A percentile compares a stretch with the other conserved stretches of the same genome.
Evolutionary conservation across 2,797 vertebrate species (phyloP).

Genomic region (Sebastes melanostomus): DNA sequence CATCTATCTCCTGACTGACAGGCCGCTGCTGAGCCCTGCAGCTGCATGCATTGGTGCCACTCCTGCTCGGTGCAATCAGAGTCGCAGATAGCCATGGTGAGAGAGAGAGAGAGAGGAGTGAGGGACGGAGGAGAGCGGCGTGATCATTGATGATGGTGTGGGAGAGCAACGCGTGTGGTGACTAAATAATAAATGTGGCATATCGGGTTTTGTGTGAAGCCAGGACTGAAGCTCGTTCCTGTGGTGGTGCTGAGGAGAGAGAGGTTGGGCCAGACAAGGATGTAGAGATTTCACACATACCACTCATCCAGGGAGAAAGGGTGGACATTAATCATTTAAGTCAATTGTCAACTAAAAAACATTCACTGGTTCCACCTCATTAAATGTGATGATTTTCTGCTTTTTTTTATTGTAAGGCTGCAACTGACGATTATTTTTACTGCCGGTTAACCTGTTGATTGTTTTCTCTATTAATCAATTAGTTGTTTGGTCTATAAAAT

Average conservation of each 20-base stretch:
- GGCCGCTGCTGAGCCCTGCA: slow-evolving; percentile 66
- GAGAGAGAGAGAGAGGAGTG: slow-evolving; percentile 20
- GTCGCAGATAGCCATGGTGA: slow-evolving; percentile 47
- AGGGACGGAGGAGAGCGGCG: slow-evolving; percentile 44
- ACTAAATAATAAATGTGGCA: slow-evolving; percentile 87
- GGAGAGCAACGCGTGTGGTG: slow-evolving; percentile 79
- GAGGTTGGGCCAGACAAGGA: slow-evolving; percentile 38
- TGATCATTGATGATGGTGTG: slow-evolving; percentile 71
- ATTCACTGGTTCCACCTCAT: neutral
- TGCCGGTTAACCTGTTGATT: too few species aligned
- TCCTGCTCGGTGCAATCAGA: slow-evolving; percentile 59
- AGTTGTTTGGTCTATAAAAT: too few species aligned
- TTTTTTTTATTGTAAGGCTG: neutral
- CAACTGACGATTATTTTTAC: too few species aligned
- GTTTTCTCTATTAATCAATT: too few species aligned
- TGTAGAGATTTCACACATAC: slow-evolving; percentile 55
- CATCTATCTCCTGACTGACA: slow-evolving; percentile 62
- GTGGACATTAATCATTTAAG: slow-evolving; percentile 5
- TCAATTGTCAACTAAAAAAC: neutral
- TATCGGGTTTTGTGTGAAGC: slow-evolving; percentile 84
- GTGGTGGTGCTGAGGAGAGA: slow-evolving; percentile 46
- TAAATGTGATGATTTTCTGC: neutral
- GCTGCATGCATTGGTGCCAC: slow-evolving; percentile 64
- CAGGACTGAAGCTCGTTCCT: slow-evolving; percentile 70
- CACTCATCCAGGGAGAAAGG: slow-evolving; percentile 26